A percentile compares a stretch with the other conserved stretches of the same genome.
phyloP scores from a whole-genome alignment of 2,113 vertebrate species.

The Lepus timidus region DNA sequence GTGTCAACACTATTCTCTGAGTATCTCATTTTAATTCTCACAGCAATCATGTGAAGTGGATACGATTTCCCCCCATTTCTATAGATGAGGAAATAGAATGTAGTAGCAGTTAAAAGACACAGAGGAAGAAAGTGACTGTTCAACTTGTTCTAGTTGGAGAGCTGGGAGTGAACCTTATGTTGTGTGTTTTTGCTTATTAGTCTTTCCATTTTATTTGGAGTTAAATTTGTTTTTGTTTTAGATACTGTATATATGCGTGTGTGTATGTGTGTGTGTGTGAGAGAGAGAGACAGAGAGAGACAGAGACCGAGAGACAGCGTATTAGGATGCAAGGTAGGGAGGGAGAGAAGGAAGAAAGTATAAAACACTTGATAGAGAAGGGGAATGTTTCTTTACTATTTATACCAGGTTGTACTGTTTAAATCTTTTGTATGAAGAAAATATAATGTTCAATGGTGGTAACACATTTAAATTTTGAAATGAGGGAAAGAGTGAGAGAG shows the following conservation, averaged over 20 bases:
- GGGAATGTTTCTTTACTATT: background rate
- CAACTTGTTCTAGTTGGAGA: background rate
- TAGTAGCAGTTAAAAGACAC: background rate
- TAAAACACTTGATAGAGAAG: background rate
- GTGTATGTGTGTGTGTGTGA: background rate
- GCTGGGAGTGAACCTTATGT: background rate
- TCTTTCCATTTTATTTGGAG: constrained; percentile 9
- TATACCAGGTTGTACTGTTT: background rate
- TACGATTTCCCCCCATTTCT: background rate
- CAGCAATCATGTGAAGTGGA: background rate
- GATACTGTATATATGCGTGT: background rate
- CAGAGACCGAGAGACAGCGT: no score
- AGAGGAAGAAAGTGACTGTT: constrained; percentile 26
- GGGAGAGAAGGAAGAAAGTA: background rate
- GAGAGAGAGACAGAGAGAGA: background rate
- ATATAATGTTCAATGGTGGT: background rate
- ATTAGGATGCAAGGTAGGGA: background rate
- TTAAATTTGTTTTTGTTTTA: constrained; percentile 24
- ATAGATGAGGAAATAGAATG: background rate
- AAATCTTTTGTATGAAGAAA: constrained; percentile 29
- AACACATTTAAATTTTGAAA: background rate
- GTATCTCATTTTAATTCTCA: background rate
- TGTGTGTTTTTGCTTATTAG: constrained; percentile 1
- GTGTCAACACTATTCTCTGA: background rate
- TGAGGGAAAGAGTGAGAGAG: background rate